These are phyloP conservation scores for Lonchura striata DNA, from an alignment of 2,113 vertebrate genomes.

Conservation along the genomic window DNA sequence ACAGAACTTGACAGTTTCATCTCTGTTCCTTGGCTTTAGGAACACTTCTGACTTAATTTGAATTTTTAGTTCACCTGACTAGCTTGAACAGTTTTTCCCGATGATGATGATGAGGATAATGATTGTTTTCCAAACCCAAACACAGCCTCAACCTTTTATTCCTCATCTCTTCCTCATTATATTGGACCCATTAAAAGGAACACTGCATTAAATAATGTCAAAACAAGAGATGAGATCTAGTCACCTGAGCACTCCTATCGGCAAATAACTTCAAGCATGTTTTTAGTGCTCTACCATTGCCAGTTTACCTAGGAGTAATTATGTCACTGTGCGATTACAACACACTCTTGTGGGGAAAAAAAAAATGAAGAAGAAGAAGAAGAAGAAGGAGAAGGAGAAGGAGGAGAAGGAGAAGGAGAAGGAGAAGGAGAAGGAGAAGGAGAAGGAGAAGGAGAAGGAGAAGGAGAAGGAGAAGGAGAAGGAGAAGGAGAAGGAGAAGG, in stretches of 20 bases:
- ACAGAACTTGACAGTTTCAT: neutral
- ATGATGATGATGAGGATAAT: neutral
- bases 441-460: no score
- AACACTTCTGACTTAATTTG: neutral
- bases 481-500: neutral
- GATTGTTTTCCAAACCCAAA: conserved; percentile 14
- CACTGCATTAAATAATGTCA: neutral
- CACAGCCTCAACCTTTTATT: neutral
- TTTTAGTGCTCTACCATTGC: neutral
- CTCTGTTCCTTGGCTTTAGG: neutral
- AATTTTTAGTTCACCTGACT: neutral
- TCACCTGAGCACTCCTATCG: neutral
- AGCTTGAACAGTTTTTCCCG: neutral
- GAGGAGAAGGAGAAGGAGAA: no score
- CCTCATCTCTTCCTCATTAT: neutral
- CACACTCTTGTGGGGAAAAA: neutral
- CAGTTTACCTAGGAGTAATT: neutral
- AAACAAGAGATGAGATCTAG: neutral
- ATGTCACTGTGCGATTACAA: neutral
- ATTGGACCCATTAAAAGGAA: neutral
- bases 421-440: no score
- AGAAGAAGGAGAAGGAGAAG: no score
- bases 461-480: no score
- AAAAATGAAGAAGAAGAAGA: no score
- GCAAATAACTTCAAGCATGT: neutral